These are phyloP conservation scores for Clamator glandarius DNA, from an alignment of 2,797 vertebrate genomes.

Conservation along the genomic window DNA sequence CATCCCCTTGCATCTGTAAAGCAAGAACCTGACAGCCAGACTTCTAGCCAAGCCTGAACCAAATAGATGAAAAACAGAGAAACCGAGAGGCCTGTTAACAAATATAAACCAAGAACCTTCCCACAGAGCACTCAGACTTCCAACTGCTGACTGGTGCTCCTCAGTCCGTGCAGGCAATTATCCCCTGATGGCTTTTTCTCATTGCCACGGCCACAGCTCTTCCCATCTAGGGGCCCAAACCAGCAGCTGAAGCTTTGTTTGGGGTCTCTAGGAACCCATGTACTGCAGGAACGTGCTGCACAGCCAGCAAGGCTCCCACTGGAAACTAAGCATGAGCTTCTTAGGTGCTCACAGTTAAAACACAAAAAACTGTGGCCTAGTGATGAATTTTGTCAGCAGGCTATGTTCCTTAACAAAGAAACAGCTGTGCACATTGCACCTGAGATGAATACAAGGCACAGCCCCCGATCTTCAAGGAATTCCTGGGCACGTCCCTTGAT, in stretches of 20 bases:
- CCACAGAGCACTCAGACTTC: not conserved
- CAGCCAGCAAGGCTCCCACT: not conserved
- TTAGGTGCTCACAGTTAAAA: not conserved
- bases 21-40: not conserved
- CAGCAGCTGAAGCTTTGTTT: not conserved
- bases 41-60: not conserved
- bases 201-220: not conserved
- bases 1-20: not conserved
- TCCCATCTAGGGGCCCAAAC: not conserved
- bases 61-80: not conserved
- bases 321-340: not conserved
- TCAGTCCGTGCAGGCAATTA: not conserved
- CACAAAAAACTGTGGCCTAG: not conserved
- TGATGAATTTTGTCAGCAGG: not conserved
- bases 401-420: not conserved
- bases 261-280: fast-evolving
- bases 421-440: not conserved
- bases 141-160: not conserved
- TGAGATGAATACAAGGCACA: not conserved
- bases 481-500: not conserved
- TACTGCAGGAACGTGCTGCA: not conserved
- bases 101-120: not conserved
- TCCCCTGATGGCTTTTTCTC: not conserved
- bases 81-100: not conserved
- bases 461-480: not conserved